Evolutionary conservation across 2,797 vertebrate genomes (phyloP).

Genomic region (Acestrorhynchus altus): DNA sequence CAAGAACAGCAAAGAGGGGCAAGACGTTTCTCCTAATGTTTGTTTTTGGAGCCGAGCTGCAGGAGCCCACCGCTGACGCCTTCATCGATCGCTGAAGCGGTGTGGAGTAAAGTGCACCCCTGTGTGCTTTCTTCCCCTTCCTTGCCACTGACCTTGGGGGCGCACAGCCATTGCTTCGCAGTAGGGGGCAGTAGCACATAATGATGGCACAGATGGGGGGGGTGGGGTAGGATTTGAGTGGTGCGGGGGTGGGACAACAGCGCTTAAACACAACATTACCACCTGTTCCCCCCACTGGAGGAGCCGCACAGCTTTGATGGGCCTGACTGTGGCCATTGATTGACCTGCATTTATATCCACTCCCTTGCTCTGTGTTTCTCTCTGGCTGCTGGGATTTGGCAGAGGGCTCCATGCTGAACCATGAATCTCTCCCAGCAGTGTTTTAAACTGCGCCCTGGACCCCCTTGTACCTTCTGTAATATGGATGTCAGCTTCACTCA

Average conservation of each 20-base stretch:
- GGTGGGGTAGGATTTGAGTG: slow-evolving; percentile 15
- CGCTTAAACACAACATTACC: slow-evolving; percentile 74
- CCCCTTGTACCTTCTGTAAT: slow-evolving; percentile 44
- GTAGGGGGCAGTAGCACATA: slow-evolving; percentile 81
- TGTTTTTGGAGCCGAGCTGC: slow-evolving; percentile 65
- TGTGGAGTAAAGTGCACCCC: slow-evolving; percentile 72
- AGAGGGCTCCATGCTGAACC: slow-evolving; percentile 53
- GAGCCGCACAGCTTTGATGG: slow-evolving; percentile 60
- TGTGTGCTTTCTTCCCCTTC: slow-evolving; percentile 56
- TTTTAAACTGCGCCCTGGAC: slow-evolving; percentile 61
- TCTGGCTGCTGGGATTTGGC: slow-evolving; percentile 53
- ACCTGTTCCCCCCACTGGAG: slow-evolving; percentile 59
- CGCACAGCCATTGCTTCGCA: slow-evolving; percentile 69
- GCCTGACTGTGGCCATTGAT: slow-evolving; percentile 62
- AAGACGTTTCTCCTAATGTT: slow-evolving; percentile 72
- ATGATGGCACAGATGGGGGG: slow-evolving; percentile 71
- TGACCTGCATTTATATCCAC: slow-evolving; percentile 61
- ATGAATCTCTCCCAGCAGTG: slow-evolving; percentile 67
- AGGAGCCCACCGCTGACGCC: slow-evolving; percentile 61
- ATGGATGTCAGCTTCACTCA: slow-evolving; percentile 43
- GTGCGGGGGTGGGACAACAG: slow-evolving; percentile 44
- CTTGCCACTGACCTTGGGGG: slow-evolving; percentile 70
- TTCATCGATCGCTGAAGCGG: slow-evolving; percentile 70
- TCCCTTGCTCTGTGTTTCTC: slow-evolving; percentile 46
- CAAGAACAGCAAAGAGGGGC: slow-evolving; percentile 40